phyloP scores from a whole-genome alignment of 2,888 invertebrate species.

The Sepiola atlantica region DNA sequence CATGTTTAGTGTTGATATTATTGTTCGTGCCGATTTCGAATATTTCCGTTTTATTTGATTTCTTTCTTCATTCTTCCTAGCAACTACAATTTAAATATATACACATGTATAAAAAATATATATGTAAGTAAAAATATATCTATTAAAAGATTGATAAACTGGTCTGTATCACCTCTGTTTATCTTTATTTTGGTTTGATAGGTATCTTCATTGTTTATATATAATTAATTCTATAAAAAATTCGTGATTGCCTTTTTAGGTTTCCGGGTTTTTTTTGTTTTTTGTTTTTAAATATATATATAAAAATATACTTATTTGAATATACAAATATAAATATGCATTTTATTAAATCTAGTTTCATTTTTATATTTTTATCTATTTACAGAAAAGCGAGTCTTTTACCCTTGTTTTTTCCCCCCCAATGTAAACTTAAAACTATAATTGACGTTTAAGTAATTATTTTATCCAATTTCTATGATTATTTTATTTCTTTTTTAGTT shows the following conservation, averaged over 20 bases:
- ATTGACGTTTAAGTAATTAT: too few relatives aligned
- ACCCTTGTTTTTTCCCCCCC: too few relatives aligned
- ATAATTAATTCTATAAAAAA: not conserved
- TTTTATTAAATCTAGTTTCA: not conserved
- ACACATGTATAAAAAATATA: not conserved
- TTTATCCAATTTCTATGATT: too few relatives aligned
- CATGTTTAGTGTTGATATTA: not conserved
- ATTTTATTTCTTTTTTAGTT: too few relatives aligned
- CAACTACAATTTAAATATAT: not conserved
- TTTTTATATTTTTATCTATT: too few relatives aligned
- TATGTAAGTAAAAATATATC: not conserved
- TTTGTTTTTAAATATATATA: not conserved
- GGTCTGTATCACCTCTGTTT: not conserved
- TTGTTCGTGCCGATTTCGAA: not conserved
- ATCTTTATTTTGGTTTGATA: too few relatives aligned
- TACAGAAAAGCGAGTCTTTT: too few relatives aligned
- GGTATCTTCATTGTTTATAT: not conserved
- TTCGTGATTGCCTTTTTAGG: not conserved
- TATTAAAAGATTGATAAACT: not conserved
- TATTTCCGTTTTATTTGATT: not conserved
- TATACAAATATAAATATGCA: not conserved
- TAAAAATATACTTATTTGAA: not conserved
- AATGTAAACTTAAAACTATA: too few relatives aligned
- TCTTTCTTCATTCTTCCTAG: not conserved
- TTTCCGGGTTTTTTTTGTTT: not conserved